Percentiles rank a stretch among this genome's conserved stretches.
phyloP scores from a whole-genome alignment of 2,888 invertebrate genomes.

The Shargacucullia verbasci region DNA sequence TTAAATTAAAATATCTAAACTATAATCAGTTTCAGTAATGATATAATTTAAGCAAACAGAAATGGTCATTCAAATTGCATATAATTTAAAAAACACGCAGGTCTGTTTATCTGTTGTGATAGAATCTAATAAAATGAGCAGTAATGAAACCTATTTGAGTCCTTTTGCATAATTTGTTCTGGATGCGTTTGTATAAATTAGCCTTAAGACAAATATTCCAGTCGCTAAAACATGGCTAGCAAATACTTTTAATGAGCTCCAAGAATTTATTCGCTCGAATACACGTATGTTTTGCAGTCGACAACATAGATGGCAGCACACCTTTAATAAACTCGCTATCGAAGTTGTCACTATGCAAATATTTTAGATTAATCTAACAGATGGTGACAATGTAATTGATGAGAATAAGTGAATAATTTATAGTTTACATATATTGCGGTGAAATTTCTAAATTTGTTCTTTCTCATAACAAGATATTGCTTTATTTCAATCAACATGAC shows the following conservation, averaged over 20 bases:
- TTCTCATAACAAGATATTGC: conserved; percentile 6
- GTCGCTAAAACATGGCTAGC: conserved; percentile 20
- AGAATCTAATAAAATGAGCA: conserved; percentile 41
- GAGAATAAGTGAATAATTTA: conserved; percentile 8
- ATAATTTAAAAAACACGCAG: conserved; percentile 37
- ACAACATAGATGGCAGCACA: conserved; percentile 31
- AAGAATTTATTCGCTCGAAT: conserved; percentile 32
- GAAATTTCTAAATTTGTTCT: conserved; percentile 2
- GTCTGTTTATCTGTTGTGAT: conserved; percentile 40
- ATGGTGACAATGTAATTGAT: conserved; percentile 3
- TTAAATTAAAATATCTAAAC: conserved; percentile 60
- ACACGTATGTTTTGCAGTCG: conserved; percentile 20
- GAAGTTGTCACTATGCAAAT: conserved; percentile 2
- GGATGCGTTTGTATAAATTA: conserved; percentile 45
- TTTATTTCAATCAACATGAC: conserved; percentile 14
- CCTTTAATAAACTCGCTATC: conserved; percentile 6
- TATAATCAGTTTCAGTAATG: conserved; percentile 52
- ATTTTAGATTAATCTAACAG: not conserved
- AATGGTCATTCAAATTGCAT: conserved; percentile 38
- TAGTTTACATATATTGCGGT: not conserved
- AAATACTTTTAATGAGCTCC: conserved; percentile 45
- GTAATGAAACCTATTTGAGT: conserved; percentile 47
- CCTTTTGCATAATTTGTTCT: conserved; percentile 53
- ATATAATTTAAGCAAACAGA: conserved; percentile 38
- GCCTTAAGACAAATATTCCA: conserved; percentile 43